A percentile compares a stretch with the other conserved stretches of the same genome.
Conservation (phyloP, 1,140 invertebrate species). For the Bombus picipes region DNA sequence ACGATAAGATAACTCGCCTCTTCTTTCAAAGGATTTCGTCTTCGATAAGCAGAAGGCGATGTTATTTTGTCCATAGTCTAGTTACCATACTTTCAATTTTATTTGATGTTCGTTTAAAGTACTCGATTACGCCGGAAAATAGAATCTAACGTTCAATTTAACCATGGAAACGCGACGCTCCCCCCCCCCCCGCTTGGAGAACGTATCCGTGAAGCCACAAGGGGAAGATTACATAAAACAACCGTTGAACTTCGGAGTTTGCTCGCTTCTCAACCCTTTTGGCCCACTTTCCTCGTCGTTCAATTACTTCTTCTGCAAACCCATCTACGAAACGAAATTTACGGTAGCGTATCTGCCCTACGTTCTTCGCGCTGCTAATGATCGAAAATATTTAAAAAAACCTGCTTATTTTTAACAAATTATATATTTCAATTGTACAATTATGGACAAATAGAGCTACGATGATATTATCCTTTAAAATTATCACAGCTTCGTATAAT, state of each 20-base stretch:
- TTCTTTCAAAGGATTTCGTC: background rate
- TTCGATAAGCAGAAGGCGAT: background rate
- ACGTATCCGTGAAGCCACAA: background rate
- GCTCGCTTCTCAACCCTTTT: background rate
- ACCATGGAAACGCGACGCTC: conserved; percentile 14
- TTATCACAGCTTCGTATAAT: too few species aligned
- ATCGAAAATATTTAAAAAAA: background rate
- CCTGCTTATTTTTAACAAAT: too few species aligned
- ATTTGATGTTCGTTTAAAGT: background rate
- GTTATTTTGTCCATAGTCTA: background rate
- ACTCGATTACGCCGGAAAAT: background rate
- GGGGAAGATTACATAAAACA: conserved; percentile 40
- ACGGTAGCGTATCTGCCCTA: background rate
- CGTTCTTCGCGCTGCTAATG: background rate
- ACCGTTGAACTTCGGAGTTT: conserved; percentile 13
- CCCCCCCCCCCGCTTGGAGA: background rate
- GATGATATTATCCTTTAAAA: too few species aligned
- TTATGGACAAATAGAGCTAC: too few species aligned
- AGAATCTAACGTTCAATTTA: conserved; percentile 5
- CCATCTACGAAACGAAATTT: background rate
- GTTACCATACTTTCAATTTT: background rate
- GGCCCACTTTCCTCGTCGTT: background rate
- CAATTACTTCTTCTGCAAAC: background rate
- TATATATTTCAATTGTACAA: too few species aligned
- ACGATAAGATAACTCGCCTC: background rate